Evolutionary conservation across 2,797 vertebrate species (phyloP).

Genomic region (Emys orbicularis): DNA sequence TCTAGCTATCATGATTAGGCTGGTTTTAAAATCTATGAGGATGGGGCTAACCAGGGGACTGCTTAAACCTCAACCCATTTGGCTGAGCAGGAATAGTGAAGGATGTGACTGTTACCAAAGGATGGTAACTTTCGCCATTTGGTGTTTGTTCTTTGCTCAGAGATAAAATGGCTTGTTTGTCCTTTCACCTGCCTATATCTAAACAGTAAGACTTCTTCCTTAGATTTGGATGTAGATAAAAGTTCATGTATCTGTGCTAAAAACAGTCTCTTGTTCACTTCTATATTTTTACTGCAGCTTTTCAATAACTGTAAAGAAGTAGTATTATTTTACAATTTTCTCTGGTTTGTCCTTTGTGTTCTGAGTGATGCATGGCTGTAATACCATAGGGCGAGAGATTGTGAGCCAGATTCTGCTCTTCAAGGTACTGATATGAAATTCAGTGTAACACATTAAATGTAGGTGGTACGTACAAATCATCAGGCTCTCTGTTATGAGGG

Average conservation of each 20-base stretch:
- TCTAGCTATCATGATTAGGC: neutral
- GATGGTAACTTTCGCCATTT: rapidly evolving
- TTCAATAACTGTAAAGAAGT: neutral
- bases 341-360: no score
- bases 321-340: neutral
- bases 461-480: rapidly evolving
- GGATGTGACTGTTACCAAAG: rapidly evolving
- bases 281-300: neutral
- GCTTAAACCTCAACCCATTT: rapidly evolving
- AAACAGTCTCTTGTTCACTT: neutral
- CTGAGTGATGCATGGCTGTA: no score
- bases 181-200: neutral
- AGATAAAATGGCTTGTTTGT: no score
- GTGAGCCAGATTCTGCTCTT: neutral
- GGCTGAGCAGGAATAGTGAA: neutral
- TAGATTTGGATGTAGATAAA: neutral
- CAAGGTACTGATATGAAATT: neutral
- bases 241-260: rapidly evolving
- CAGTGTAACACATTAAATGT: neutral
- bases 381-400: neutral
- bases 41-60: rapidly evolving
- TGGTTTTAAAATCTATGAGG: rapidly evolving
- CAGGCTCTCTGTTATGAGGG: neutral
- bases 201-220: rapidly evolving
- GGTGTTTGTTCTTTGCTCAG: no score